Evolutionary conservation across 2,797 vertebrate genomes (phyloP).

Genomic region (Molossus alvarezi): DNA sequence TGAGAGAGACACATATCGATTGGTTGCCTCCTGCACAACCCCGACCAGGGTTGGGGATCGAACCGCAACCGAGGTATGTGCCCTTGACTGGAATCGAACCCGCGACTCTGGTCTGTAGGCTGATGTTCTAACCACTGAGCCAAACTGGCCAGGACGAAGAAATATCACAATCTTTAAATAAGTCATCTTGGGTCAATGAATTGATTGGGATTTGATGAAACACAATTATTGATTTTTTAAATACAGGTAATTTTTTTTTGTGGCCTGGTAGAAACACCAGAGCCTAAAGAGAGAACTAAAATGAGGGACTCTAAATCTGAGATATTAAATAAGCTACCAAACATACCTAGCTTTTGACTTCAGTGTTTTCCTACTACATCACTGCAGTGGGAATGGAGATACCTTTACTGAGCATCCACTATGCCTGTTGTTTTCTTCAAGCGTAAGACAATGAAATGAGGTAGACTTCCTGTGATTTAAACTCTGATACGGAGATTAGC

Average conservation of each 20-base stretch:
- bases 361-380: background rate
- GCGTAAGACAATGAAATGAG: background rate
- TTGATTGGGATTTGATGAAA: conserved; percentile 41
- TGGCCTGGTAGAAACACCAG: background rate
- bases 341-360: background rate
- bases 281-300: background rate
- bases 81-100: no score
- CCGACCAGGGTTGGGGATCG: no score
- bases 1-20: no score
- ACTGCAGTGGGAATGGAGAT: background rate
- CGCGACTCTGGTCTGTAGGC: no score
- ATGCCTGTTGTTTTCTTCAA: background rate
- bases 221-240: conserved; percentile 17
- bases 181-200: background rate
- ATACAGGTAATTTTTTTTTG: background rate
- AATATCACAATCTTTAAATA: background rate
- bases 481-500: background rate
- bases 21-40: no score
- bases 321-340: background rate
- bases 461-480: background rate
- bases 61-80: no score
- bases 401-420: background rate
- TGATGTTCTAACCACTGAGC: no score
- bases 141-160: background rate
- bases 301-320: background rate